Base-by-base conservation (phyloP, 2,797 vertebrate genomes). In the Hydrolagus colliei region DNA sequence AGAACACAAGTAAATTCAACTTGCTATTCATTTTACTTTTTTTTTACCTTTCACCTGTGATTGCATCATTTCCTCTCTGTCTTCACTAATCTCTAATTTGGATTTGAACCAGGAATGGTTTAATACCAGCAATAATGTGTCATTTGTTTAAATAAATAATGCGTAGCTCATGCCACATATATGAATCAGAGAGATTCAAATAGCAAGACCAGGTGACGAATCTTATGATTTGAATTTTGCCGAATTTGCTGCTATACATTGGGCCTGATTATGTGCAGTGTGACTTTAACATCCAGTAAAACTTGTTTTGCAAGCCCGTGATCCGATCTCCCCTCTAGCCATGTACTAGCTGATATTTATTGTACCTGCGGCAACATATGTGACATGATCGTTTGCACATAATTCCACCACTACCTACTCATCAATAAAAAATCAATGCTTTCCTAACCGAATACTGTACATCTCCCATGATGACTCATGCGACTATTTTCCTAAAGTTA, bases 401-500 rank as follows among this genome's bases (percentile, higher is more conserved):
- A 79, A 65, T 27, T 5, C 41, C 74, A 76, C 10, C 52, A 52
- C n/a, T 77, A 63, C 32, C 52, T 41, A 16, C 5, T 68, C 79
- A 41, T 65, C 13, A 59, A 76, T 76, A 75, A 82, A 82, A 41
- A 41, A 68, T 82, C 78, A 82, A 67, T 82, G 63, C 63, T 65
- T 68, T 32, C 22, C 68, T 20, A 71, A 41, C 79, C 32, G 68
- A 84, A 71, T 52, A n/a, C 79, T 41, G 65, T 71, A 89, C 68
- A 88, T 87, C 90, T 87, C 89, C 88, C 89, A 90, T 89, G 41
- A 52, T 52, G 89, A 89, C 90, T 91, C 90, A 89, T 22, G 61
- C 88, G 88, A 22, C 88, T 88, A 87, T 73, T 87, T 75, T 9
- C 88, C 84, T 89, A 85, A 79, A 89, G 86, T 88, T 88, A 90